Percentiles rank a stretch among this genome's conserved stretches.
Conservation (phyloP, 2,888 invertebrate genomes). For the Euzophera pinguis region DNA sequence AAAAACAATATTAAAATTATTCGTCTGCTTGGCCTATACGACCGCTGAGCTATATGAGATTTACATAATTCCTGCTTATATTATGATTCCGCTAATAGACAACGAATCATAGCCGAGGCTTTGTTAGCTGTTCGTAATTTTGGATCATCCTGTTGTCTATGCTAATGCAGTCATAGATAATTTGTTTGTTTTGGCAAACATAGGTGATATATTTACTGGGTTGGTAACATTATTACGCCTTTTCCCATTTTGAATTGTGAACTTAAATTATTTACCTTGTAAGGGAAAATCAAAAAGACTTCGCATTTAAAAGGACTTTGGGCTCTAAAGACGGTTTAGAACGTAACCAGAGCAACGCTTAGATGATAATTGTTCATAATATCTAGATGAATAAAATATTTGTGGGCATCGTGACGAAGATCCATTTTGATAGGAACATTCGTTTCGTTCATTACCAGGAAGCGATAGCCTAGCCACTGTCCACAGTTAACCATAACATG, state of each 20-base stretch:
- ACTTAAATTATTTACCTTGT: too few relatives aligned
- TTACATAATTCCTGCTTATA: slow-evolving; percentile 45
- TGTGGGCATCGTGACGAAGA: slow-evolving; percentile 22
- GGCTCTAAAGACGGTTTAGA: too few relatives aligned
- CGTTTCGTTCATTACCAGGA: slow-evolving; percentile 37
- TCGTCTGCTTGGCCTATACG: slow-evolving; percentile 10
- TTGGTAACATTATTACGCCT: too few relatives aligned
- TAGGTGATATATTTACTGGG: not conserved
- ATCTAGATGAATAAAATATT: not conserved
- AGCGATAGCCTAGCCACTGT: slow-evolving; percentile 40
- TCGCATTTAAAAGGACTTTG: too few relatives aligned
- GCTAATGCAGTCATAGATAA: slow-evolving; percentile 9
- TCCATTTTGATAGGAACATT: slow-evolving; percentile 39
- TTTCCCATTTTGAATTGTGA: too few relatives aligned
- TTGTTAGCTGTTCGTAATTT: slow-evolving; percentile 9
- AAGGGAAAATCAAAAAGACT: too few relatives aligned
- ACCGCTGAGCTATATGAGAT: slow-evolving; percentile 23
- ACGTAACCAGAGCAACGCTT: too few relatives aligned
- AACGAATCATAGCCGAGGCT: slow-evolving; percentile 26
- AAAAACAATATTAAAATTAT: not conserved
- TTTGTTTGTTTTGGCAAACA: not conserved
- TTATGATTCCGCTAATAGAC: slow-evolving; percentile 39
- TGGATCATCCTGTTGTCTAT: slow-evolving; percentile 11
- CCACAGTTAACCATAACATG: slow-evolving; percentile 27
- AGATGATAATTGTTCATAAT: too few relatives aligned